Base-by-base conservation (phyloP, 1,140 invertebrate genomes). In the Helicoverpa zea region DNA sequence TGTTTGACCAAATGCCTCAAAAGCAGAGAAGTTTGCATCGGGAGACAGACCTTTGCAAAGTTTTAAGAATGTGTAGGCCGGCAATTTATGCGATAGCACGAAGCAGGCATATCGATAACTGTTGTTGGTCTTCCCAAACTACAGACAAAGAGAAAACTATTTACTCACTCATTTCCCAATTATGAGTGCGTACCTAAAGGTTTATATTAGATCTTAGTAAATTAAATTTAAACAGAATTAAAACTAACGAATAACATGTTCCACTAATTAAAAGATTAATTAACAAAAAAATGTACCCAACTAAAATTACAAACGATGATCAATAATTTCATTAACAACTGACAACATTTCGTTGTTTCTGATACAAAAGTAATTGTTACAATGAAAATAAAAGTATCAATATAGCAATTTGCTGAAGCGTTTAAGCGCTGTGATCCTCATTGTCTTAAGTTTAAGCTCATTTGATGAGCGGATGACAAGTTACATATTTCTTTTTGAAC, bases 381-480 rank as follows among this genome's bases (percentile, higher is more conserved):
- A 43, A 43, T 43, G 35, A 43, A 43, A 43, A 35, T 23, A 63
- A 18, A 51, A 51, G 3, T 16, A 35, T 68, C 43, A 23, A 35
- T 73, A 61, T 35, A 43, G 5, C 16, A 59, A 47, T 47, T 18
- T 16, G 16, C 7, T 47, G n/a, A 52, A n/a, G 54, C 16, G 10
- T 11, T 61, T 16, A 16, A 30, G 14, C 16, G 49, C 2, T 16
- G 12, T 52, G 49, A 64, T 47, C 76, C 76, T 58, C 13, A 12
- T 23, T 66, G 63, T 68, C 16, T 30, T 18, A 14, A 79, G 30
- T 70, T 72, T 52, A 70, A 81, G 77, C 76, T 49, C 35, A 23
- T 63, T 80, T 63, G 80, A 84, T 77, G 43, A 16, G 30, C 16
- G 18, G 29, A 80, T 85, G 84, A 83, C 84, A 85, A 70, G 56